These are phyloP conservation scores for Asbolus verrucosus DNA, from an alignment of 1,140 invertebrate species.

Conservation along the genomic window DNA sequence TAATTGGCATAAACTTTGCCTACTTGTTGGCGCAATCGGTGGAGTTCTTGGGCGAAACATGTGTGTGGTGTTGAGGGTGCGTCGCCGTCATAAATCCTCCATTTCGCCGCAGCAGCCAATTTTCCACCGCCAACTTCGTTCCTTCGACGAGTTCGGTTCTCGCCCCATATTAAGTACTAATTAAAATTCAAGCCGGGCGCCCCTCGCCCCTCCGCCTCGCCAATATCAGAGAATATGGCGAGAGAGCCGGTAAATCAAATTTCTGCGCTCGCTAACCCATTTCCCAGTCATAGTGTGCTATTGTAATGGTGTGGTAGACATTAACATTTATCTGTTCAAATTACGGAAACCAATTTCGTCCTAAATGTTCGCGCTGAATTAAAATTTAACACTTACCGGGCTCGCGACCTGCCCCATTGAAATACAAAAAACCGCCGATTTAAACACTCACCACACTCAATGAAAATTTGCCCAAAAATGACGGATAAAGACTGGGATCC, in stretches of 20 bases:
- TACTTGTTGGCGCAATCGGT: constrained; percentile 15
- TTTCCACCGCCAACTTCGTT: constrained; percentile 41
- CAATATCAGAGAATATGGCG: constrained; percentile 53
- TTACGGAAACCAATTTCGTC: constrained; percentile 55
- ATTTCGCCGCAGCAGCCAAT: constrained; percentile 47
- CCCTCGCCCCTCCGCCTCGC: constrained; percentile 21
- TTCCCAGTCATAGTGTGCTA: constrained; percentile 45
- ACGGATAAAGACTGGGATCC: too few relatives aligned
- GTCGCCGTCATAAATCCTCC: constrained; percentile 47
- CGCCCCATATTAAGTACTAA: constrained; percentile 55
- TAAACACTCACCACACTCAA: too few relatives aligned
- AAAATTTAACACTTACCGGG: constrained; percentile 50
- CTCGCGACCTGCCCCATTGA: neutral
- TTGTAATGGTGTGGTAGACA: constrained; percentile 54
- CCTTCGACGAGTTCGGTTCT: constrained; percentile 47
- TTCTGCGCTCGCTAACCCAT: constrained; percentile 53
- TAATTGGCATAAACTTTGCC: constrained; percentile 9
- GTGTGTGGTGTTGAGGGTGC: constrained; percentile 36
- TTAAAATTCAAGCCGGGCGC: constrained; percentile 57
- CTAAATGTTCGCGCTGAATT: constrained; percentile 48
- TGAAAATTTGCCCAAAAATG: too few relatives aligned
- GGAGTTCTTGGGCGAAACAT: constrained; percentile 15
- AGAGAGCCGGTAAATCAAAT: constrained; percentile 54
- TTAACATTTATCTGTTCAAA: constrained; percentile 57
- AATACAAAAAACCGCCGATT: too few relatives aligned